Percentiles rank a stretch among this genome's conserved stretches.
Conservation (phyloP, 1,140 invertebrate species). For the Eueides isabella region DNA sequence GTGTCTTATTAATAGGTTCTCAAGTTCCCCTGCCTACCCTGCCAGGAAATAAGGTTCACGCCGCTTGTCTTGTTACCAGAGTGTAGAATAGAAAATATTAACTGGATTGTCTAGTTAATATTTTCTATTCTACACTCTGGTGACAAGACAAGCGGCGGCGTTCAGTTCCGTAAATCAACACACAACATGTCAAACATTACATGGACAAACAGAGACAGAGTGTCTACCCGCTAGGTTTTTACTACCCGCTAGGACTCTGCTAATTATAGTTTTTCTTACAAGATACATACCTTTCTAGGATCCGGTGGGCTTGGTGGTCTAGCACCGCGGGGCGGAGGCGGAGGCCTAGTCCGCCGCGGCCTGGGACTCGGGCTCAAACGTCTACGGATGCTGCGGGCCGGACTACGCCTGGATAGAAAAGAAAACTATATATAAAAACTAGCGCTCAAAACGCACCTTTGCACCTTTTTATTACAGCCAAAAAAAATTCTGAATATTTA, state of each 20-base stretch:
- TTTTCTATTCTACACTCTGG: too few species aligned
- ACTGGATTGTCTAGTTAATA: too few species aligned
- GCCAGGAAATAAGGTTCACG: too few species aligned
- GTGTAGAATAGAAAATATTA: background rate
- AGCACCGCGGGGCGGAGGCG: slow-evolving; percentile 44
- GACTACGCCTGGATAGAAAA: slow-evolving; percentile 42
- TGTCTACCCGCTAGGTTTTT: background rate
- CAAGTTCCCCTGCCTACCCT: too few species aligned
- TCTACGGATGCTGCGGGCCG: slow-evolving; percentile 44
- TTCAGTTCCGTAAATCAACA: background rate
- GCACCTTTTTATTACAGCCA: too few species aligned
- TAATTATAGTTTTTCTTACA: background rate
- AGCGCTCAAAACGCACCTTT: too few species aligned
- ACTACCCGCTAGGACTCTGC: too few species aligned
- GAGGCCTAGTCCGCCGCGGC: slow-evolving; percentile 43
- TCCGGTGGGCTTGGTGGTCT: slow-evolving; percentile 65
- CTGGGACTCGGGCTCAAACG: slow-evolving; percentile 46
- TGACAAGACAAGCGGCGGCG: too few species aligned
- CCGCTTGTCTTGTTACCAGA: background rate
- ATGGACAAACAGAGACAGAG: background rate
- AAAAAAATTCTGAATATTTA: too few species aligned
- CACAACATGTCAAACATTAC: background rate
- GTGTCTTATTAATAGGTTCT: too few species aligned
- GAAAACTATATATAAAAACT: background rate
- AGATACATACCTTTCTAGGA: slow-evolving; percentile 57